Percentiles rank a stretch among this genome's conserved stretches.
These are phyloP conservation scores for Nycticryphes semicollaris DNA, from an alignment of 2,113 vertebrate species.

Conservation along the genomic window DNA sequence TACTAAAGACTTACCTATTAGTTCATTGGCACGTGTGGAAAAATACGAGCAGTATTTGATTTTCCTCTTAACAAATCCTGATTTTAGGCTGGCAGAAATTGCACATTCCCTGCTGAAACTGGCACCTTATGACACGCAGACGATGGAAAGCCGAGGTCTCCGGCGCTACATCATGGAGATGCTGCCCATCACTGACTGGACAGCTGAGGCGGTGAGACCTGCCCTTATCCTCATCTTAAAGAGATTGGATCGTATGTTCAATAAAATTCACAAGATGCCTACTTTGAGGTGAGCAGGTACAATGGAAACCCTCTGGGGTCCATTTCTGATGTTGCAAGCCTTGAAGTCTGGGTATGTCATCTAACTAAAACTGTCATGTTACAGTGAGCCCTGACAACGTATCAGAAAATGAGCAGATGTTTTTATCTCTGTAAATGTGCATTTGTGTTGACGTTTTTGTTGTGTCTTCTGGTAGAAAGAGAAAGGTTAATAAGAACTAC, in stretches of 20 bases:
- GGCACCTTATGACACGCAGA: conserved; percentile 96
- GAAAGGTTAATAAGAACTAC: background rate
- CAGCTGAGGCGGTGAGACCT: conserved; percentile 92
- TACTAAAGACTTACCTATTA: background rate
- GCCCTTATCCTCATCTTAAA: conserved; percentile 99
- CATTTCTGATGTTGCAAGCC: conserved; percentile 54
- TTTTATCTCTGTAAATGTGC: conserved; percentile 38
- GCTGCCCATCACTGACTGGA: conserved; percentile 98
- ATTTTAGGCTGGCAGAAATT: conserved; percentile 90
- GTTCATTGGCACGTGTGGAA: background rate
- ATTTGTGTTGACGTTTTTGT: background rate
- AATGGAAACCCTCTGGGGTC: conserved; percentile 28
- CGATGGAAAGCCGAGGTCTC: conserved; percentile 96
- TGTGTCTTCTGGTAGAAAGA: conserved; percentile 25
- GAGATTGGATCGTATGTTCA: conserved; percentile 99
- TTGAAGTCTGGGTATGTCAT: conserved; percentile 61
- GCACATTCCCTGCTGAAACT: conserved; percentile 96
- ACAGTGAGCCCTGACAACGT: background rate
- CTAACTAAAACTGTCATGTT: background rate
- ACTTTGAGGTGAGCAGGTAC: conserved; percentile 91
- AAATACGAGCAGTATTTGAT: background rate
- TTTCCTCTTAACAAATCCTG: background rate
- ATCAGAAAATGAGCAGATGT: background rate
- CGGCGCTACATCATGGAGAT: conserved; percentile 97
- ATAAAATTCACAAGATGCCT: conserved; percentile 99